Conservation (phyloP, 2,888 invertebrate species). For the Drosophila kuntzei region DNA sequence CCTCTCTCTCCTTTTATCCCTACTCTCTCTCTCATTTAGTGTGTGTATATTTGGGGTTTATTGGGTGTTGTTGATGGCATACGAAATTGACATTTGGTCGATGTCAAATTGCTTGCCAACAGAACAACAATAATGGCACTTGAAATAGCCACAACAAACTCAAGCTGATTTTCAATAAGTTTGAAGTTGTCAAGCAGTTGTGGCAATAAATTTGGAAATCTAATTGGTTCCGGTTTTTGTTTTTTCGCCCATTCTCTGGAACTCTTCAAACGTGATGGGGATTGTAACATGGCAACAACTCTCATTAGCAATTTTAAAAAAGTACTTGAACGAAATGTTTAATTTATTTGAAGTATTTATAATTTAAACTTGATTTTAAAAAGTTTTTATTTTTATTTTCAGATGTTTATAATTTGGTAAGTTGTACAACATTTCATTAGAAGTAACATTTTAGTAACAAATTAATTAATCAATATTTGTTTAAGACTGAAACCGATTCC, state of each 20-base stretch:
- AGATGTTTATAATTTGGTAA: background rate
- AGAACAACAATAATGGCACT: constrained; percentile 21
- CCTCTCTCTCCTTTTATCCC: constrained; percentile 15
- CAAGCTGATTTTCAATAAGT: constrained; percentile 57
- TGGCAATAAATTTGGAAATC: constrained; percentile 56
- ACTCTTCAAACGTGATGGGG: background rate
- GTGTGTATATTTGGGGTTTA: constrained; percentile 56
- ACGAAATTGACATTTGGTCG: constrained; percentile 80
- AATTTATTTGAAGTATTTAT: background rate
- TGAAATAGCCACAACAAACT: constrained; percentile 50
- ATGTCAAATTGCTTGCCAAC: constrained; percentile 64
- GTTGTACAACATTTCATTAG: background rate
- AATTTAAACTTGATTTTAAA: background rate
- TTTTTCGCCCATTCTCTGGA: constrained; percentile 9
- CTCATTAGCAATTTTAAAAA: constrained; percentile 24
- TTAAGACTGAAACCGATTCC: too few species aligned
- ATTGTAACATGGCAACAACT: background rate
- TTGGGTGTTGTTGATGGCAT: constrained; percentile 76
- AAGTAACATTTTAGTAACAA: too few species aligned
- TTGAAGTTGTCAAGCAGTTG: constrained; percentile 61
- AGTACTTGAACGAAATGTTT: background rate
- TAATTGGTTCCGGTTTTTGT: constrained; percentile 52
- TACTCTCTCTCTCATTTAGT: constrained; percentile 12
- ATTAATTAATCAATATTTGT: too few species aligned
- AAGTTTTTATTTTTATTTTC: background rate